Evolutionary conservation across 64 coral and sea anemone species (phyloP).

Genomic region (Acropora yongei): DNA sequence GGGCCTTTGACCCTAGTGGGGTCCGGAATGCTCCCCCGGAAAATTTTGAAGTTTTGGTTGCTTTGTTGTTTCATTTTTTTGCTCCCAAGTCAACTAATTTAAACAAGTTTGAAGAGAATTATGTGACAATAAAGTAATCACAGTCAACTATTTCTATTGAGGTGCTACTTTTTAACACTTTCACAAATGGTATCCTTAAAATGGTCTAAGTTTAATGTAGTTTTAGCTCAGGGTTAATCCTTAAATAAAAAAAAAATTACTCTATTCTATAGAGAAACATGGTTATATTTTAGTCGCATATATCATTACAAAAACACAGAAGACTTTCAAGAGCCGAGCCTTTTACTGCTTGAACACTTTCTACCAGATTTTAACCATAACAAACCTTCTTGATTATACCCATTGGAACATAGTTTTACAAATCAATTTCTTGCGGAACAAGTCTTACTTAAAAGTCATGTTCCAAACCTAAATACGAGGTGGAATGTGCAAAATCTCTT

Average conservation of each 20-base stretch:
- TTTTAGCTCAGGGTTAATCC: conserved; percentile 12
- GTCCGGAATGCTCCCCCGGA: too few relatives aligned
- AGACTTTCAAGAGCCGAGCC: conserved; percentile 31
- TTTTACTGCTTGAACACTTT: conserved; percentile 10
- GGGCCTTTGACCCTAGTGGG: too few relatives aligned
- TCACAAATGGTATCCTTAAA: conserved; percentile 14
- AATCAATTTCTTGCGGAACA: too few relatives aligned
- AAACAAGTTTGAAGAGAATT: conserved; percentile 4
- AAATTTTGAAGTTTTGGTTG: not conserved
- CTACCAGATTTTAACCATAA: not conserved
- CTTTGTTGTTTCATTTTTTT: conserved; percentile 10
- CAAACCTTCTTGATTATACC: too few relatives aligned
- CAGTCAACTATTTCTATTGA: conserved; percentile 15
- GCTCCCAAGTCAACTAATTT: conserved; percentile 6
- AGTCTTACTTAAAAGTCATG: too few relatives aligned
- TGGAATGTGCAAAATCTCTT: conserved; percentile 17
- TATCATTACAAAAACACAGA: not conserved
- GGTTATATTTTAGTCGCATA: not conserved
- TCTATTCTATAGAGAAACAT: not conserved
- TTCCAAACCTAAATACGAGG: not conserved
- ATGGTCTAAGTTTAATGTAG: not conserved
- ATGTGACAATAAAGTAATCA: not conserved
- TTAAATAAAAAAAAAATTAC: not conserved
- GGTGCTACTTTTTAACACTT: conserved; percentile 7
- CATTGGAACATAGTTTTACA: too few relatives aligned